Evolutionary conservation across 1,140 invertebrate genomes (phyloP).

Genomic region (Cherax quadricarinatus): DNA sequence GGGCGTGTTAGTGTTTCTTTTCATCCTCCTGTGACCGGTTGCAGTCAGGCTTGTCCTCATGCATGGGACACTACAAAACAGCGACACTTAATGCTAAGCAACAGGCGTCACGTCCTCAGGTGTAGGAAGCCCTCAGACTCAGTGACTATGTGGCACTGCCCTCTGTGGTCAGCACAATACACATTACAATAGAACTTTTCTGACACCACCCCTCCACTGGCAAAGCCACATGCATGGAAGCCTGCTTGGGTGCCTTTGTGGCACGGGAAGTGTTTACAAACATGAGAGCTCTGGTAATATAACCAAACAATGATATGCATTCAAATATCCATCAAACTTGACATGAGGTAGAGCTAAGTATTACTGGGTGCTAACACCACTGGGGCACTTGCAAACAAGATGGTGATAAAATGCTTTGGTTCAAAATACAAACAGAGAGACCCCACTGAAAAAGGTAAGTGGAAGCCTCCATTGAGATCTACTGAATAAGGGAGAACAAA

Average conservation of each 20-base stretch:
- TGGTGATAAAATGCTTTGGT: slow-evolving; percentile 68
- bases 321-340: slow-evolving; percentile 64
- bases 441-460: slow-evolving; percentile 31
- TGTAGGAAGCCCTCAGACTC: slow-evolving; percentile 65
- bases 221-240: slow-evolving; percentile 60
- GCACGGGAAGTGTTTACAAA: slow-evolving; percentile 52
- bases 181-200: slow-evolving; percentile 40
- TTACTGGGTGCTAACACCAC: slow-evolving; percentile 56
- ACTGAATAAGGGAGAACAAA: slow-evolving; percentile 32
- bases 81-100: slow-evolving; percentile 70
- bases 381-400: slow-evolving; percentile 49
- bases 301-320: slow-evolving; percentile 65
- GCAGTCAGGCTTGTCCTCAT: slow-evolving; percentile 70
- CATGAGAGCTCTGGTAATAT: slow-evolving; percentile 40
- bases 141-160: slow-evolving; percentile 61
- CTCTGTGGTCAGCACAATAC: slow-evolving; percentile 45
- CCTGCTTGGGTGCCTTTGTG: slow-evolving; percentile 52
- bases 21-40: slow-evolving; percentile 57
- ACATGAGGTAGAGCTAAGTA: slow-evolving; percentile 71
- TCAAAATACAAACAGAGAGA: slow-evolving; percentile 56
- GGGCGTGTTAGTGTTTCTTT: slow-evolving; percentile 70
- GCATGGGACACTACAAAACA: slow-evolving; percentile 71
- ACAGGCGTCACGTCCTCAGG: slow-evolving; percentile 67
- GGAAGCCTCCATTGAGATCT: slow-evolving; percentile 53
- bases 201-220: slow-evolving; percentile 39